These are phyloP conservation scores for Vombatus ursinus DNA, from an alignment of 2,113 vertebrate genomes.

Conservation along the genomic window DNA sequence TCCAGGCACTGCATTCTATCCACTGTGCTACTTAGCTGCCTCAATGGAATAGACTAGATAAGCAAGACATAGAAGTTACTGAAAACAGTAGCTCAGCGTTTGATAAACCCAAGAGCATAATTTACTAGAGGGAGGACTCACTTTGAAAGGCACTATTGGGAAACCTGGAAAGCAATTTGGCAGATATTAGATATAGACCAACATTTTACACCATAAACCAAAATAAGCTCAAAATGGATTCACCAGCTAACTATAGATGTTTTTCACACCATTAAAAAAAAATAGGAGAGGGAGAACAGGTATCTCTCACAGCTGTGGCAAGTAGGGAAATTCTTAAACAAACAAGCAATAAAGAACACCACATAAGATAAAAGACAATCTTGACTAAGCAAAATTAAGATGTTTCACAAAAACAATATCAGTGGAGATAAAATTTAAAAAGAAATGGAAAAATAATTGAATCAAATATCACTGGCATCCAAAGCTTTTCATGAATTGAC, in stretches of 20 bases:
- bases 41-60: neutral
- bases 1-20: neutral
- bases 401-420: too few species aligned
- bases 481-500: neutral
- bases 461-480: neutral
- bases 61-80: neutral
- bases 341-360: too few species aligned
- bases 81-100: neutral
- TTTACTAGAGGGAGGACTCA: neutral
- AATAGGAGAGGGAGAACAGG: neutral
- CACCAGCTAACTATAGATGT: neutral
- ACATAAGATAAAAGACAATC: too few species aligned
- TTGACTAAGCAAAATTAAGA: too few species aligned
- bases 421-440: too few species aligned
- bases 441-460: neutral
- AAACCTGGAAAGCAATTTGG: neutral
- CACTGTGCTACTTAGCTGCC: neutral
- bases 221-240: neutral
- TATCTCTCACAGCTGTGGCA: too few species aligned
- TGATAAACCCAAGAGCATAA: neutral
- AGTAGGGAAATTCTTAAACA: too few species aligned
- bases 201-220: neutral
- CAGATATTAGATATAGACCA: neutral
- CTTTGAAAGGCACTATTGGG: neutral
- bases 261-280: neutral